Evolutionary conservation across 2,113 vertebrate species (phyloP).

Genomic region (Pangasianodon gigas): DNA sequence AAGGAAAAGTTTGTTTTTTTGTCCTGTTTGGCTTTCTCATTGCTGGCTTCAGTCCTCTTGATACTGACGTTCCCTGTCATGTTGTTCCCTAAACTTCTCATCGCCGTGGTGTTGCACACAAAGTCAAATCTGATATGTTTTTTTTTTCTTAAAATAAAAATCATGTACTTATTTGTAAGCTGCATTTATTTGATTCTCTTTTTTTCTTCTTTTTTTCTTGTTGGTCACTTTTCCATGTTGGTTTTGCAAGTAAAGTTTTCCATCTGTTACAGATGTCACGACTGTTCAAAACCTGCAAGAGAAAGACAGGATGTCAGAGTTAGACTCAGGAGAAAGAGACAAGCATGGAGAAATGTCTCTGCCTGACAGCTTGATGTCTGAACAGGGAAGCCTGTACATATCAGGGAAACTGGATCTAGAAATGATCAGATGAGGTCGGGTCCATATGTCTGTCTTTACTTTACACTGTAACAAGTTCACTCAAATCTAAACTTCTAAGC

Average conservation of each 20-base stretch:
- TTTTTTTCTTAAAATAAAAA: conserved; percentile 12
- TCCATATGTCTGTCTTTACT: neutral
- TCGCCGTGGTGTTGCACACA: conserved; percentile 34
- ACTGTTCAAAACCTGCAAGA: conserved; percentile 51
- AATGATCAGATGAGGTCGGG: conserved; percentile 16
- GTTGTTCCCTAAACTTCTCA: conserved; percentile 28
- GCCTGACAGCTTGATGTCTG: conserved; percentile 35
- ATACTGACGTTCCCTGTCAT: conserved; percentile 28
- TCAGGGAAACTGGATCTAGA: conserved; percentile 16
- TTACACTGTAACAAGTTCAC: neutral
- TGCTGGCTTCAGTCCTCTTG: conserved; percentile 38
- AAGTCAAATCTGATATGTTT: conserved; percentile 52
- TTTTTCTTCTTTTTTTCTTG: conserved; percentile 25
- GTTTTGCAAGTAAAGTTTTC: conserved; percentile 53
- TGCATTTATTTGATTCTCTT: neutral
- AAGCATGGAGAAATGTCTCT: conserved; percentile 18
- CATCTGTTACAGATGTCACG: conserved; percentile 47
- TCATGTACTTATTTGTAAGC: conserved; percentile 13
- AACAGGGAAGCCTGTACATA: conserved; percentile 9
- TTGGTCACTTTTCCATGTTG: conserved; percentile 37
- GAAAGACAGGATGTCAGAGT: conserved; percentile 46
- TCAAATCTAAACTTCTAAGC: neutral
- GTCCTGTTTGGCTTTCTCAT: conserved; percentile 25
- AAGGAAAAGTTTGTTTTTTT: conserved; percentile 19
- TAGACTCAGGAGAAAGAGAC: conserved; percentile 19